These are phyloP conservation scores for Sisyra terminalis DNA, from an alignment of 2,888 invertebrate species.

Conservation along the genomic window DNA sequence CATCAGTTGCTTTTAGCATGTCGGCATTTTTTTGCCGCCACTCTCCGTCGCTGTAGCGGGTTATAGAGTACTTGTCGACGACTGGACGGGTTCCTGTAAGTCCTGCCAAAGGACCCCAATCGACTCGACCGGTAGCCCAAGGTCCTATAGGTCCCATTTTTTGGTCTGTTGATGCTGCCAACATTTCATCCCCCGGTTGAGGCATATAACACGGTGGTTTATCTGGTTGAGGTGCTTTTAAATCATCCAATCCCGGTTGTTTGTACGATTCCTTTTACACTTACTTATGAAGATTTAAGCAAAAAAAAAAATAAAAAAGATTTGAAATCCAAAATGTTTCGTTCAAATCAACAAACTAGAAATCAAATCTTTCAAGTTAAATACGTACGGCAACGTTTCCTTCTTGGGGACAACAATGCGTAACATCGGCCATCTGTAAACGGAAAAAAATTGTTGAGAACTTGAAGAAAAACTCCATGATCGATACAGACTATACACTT, in stretches of 20 bases:
- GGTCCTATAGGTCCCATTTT: conserved; percentile 38
- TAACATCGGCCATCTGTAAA: too few species aligned
- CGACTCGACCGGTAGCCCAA: conserved; percentile 55
- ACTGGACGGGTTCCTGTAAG: conserved; percentile 58
- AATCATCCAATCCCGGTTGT: conserved; percentile 10
- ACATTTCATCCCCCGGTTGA: conserved; percentile 31
- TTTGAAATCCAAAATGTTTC: neutral
- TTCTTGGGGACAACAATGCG: too few species aligned
- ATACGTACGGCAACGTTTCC: too few species aligned
- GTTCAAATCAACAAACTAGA: neutral
- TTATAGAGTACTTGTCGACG: conserved; percentile 59
- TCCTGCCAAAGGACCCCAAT: conserved; percentile 51
- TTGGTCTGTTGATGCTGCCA: conserved; percentile 17
- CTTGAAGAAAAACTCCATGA: too few species aligned
- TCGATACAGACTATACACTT: too few species aligned
- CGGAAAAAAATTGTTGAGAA: too few species aligned
- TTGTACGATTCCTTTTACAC: conserved; percentile 6
- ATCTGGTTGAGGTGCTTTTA: conserved; percentile 6
- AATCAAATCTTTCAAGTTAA: neutral
- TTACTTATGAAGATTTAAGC: too few species aligned
- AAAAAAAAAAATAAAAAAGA: neutral
- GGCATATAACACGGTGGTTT: conserved; percentile 35
- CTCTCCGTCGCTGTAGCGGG: conserved; percentile 53
- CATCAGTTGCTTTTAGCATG: conserved; percentile 28
- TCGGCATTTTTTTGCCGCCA: conserved; percentile 48